Evolutionary conservation across 2,797 vertebrate species (phyloP).

Genomic region (Sebastes aleutianus): DNA sequence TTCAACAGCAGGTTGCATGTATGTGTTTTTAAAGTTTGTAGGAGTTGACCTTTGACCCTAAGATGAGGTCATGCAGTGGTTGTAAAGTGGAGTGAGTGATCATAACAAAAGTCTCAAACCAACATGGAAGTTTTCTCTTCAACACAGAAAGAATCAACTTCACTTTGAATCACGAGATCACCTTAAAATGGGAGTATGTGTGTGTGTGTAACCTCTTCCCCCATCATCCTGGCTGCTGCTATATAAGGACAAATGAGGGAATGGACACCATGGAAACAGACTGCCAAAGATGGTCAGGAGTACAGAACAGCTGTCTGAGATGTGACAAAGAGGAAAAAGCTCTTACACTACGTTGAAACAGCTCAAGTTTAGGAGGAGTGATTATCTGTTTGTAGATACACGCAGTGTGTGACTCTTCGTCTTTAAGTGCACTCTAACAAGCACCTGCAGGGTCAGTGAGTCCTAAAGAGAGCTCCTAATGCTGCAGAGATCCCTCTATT

Average conservation of each 20-base stretch:
- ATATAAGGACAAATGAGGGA: constrained; percentile 69
- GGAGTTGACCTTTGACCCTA: constrained; percentile 35
- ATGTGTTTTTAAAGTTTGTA: constrained; percentile 18
- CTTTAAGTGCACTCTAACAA: constrained; percentile 60
- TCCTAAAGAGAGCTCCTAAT: constrained; percentile 42
- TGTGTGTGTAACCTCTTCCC: background rate
- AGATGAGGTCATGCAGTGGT: background rate
- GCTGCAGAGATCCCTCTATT: constrained; percentile 28
- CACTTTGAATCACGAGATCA: background rate
- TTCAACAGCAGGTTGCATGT: background rate
- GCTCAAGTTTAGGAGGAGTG: constrained; percentile 31
- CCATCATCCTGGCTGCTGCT: constrained; percentile 46
- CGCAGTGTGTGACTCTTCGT: constrained; percentile 13
- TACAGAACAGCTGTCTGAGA: constrained; percentile 41
- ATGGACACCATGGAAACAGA: constrained; percentile 55
- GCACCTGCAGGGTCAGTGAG: constrained; percentile 28
- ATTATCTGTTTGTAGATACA: constrained; percentile 14
- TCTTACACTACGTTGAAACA: constrained; percentile 36
- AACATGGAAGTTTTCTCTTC: background rate
- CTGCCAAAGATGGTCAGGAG: constrained; percentile 73
- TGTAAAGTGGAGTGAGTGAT: background rate
- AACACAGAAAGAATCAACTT: background rate
- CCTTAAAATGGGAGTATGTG: background rate
- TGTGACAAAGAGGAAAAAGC: constrained; percentile 36
- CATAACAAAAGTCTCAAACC: background rate